Conservation (phyloP, 2,888 invertebrate species). For the Andricus curvator region DNA sequence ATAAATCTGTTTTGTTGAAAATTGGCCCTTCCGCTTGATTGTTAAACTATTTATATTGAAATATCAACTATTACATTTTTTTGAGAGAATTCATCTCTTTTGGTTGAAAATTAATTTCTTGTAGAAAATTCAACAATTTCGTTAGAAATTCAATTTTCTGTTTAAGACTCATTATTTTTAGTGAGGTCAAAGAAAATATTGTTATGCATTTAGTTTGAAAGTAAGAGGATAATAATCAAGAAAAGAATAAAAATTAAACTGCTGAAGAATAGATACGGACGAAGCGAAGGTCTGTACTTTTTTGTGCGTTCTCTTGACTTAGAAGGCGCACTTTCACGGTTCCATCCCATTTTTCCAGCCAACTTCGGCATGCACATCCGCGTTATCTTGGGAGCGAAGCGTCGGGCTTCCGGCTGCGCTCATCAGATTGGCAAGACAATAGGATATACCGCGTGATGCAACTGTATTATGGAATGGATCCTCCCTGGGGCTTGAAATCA, state of each 20-base stretch:
- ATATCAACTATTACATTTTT: too few relatives aligned
- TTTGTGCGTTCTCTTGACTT: constrained; percentile 42
- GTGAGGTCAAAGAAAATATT: not conserved
- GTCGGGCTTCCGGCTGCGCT: constrained; percentile 64
- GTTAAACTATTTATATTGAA: too few relatives aligned
- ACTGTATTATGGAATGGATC: constrained; percentile 65
- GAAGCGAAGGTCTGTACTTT: constrained; percentile 34
- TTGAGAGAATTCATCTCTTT: too few relatives aligned
- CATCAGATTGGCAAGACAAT: constrained; percentile 72
- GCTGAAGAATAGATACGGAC: constrained; percentile 8
- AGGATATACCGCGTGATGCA: constrained; percentile 64
- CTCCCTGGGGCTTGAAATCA: constrained; percentile 55
- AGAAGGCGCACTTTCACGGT: constrained; percentile 51
- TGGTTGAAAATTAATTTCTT: too few relatives aligned
- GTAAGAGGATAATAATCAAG: constrained; percentile 15
- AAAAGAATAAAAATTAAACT: constrained; percentile 5
- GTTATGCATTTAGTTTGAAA: constrained; percentile 12
- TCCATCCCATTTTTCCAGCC: constrained; percentile 52
- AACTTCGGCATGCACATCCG: constrained; percentile 59
- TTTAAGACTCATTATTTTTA: too few relatives aligned
- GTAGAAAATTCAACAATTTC: too few relatives aligned
- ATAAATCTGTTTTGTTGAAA: too few relatives aligned
- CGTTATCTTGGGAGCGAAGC: constrained; percentile 61
- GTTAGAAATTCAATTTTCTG: too few relatives aligned
- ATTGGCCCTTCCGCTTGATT: too few relatives aligned